These are phyloP conservation scores for Acanthis flammea DNA, from an alignment of 2,797 vertebrate species.

Conservation along the genomic window DNA sequence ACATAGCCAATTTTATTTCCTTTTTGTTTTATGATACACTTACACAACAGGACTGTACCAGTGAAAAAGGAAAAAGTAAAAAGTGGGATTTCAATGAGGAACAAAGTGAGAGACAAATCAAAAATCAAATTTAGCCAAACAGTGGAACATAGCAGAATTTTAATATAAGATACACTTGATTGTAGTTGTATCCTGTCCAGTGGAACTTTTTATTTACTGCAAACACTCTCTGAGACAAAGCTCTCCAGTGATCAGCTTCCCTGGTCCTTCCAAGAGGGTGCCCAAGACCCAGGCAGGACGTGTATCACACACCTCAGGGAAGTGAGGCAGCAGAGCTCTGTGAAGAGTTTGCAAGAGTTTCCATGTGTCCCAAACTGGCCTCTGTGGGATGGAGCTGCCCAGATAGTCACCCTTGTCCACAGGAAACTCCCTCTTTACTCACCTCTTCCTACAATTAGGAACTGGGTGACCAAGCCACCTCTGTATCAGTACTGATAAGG, in stretches of 20 bases:
- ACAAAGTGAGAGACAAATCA: not conserved
- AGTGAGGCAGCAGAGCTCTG: not conserved
- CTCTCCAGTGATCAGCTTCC: not conserved
- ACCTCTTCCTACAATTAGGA: constrained; percentile 30
- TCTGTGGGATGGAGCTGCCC: not conserved
- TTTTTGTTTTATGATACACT: not conserved
- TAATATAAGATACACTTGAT: not conserved
- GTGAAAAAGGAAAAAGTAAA: not conserved
- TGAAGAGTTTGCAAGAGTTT: not conserved
- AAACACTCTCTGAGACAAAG: not conserved
- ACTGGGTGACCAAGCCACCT: not conserved
- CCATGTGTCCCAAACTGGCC: not conserved
- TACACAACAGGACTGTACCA: not conserved
- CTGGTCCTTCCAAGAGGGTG: not conserved
- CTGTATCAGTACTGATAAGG: not conserved
- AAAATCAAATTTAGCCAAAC: not conserved
- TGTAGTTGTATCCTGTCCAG: not conserved
- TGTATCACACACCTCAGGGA: not conserved
- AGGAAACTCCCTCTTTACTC: constrained; percentile 38
- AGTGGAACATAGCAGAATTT: accelerated
- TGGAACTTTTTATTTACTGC: not conserved
- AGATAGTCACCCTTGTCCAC: not conserved
- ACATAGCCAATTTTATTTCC: not conserved
- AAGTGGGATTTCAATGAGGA: not conserved
- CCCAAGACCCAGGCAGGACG: not conserved